phyloP scores from a whole-genome alignment of 2,888 invertebrate species.

The Pomacea canaliculata region DNA sequence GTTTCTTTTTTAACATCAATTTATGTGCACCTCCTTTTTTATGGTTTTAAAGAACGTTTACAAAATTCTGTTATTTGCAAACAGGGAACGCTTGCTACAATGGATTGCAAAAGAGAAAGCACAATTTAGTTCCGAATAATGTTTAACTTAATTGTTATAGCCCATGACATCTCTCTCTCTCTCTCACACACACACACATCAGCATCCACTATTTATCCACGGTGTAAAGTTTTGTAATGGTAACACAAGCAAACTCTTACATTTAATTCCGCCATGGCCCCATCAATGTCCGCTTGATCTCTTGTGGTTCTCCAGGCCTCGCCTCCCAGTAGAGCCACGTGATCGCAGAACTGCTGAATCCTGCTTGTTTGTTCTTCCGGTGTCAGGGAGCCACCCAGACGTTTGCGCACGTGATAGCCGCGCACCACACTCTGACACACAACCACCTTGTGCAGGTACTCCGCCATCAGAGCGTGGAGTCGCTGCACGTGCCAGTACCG shows the following conservation, averaged over 20 bases:
- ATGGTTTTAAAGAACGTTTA: too few relatives aligned
- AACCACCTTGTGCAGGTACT: conserved; percentile 21
- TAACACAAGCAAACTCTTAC: not conserved
- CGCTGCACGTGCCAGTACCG: conserved; percentile 28
- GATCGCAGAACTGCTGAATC: conserved; percentile 6
- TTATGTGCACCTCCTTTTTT: too few relatives aligned
- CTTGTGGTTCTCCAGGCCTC: not conserved
- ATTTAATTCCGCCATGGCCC: not conserved
- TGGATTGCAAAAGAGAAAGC: too few relatives aligned
- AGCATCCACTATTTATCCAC: too few relatives aligned
- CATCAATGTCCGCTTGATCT: not conserved
- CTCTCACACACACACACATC: too few relatives aligned
- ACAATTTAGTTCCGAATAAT: too few relatives aligned
- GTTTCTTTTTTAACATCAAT: too few relatives aligned
- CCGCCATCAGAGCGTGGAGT: conserved; percentile 19
- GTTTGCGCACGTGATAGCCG: conserved; percentile 7
- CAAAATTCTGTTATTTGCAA: too few relatives aligned
- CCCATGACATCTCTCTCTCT: too few relatives aligned
- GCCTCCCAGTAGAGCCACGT: not conserved
- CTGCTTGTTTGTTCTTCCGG: not conserved
- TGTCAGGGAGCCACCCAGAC: not conserved
- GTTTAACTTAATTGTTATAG: too few relatives aligned
- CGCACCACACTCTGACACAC: conserved; percentile 16
- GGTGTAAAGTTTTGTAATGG: too few relatives aligned
- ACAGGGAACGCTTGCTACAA: too few relatives aligned